Evolutionary conservation across 2,888 invertebrate genomes (phyloP), one percentile per base, ranked within the genome.

Genomic region (Metopia argyrocephala): DNA sequence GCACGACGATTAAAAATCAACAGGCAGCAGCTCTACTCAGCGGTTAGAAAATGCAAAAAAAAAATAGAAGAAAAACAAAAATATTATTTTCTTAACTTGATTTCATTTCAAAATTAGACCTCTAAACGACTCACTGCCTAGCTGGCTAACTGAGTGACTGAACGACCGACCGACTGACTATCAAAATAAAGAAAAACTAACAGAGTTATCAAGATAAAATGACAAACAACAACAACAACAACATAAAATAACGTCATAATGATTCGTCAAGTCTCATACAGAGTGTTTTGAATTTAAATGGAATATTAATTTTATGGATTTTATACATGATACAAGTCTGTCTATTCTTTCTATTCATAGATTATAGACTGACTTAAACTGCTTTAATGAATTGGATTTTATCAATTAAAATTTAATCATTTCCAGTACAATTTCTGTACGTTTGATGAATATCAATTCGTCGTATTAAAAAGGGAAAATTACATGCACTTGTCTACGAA

Each of bases 121-220:
- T 70, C 45, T 28, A 52, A 18, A 3, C n/a, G 28, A 46, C 20
- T 20, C 6, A 31, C 31, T 15, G 15, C 48, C 61, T 25, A 15
- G 31, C n/a, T n/a, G 21, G 56, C 18, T 15, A 25, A 31, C 7
- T 45, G 18, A 31, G 4, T 57, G 31, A 57, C 21, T 38, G 38
- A 61, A n/a, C 45, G 45, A 21, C 3, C 45, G 23, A n/a, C 7
- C 4, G 31, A 20, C 7, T 25, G 45, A 50, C 38, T 61, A 61
- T 68, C 61, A 28, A 76, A 62, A 46, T 62, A n/a, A 46, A 70
- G 48, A 70, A 76, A 54, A 79, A 71, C 69, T 68, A 78, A 74
- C 65, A 46, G 38, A 57, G 52, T 64, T 57, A 81, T 81, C 81
- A 75, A 81, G 81, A 81, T 81, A 81, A n/a, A n/a, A 81, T 81